Evolutionary conservation across 2,888 invertebrate species (phyloP).

Genomic region (Drosophila falleni): DNA sequence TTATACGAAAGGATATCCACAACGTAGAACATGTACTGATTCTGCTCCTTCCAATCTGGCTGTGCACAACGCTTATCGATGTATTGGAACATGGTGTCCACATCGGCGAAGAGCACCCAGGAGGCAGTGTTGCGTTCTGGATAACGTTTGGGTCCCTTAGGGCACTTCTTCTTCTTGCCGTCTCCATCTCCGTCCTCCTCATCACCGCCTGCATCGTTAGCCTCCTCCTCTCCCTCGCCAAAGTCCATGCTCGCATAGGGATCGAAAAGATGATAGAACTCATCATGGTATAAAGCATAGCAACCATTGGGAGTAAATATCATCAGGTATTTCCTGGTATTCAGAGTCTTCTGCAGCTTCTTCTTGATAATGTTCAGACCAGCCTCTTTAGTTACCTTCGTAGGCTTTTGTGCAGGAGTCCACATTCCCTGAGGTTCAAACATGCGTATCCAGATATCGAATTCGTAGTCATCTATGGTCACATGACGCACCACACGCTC

Average conservation of each 20-base stretch:
- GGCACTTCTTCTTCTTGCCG: conserved; percentile 49
- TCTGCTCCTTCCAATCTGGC: conserved; percentile 74
- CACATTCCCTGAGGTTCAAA: conserved; percentile 86
- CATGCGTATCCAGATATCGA: conserved; percentile 87
- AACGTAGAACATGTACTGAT: conserved; percentile 75
- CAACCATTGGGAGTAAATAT: conserved; percentile 87
- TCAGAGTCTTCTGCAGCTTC: conserved; percentile 75
- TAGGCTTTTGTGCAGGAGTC: conserved; percentile 28
- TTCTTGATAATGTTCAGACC: conserved; percentile 54
- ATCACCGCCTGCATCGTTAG: conserved; percentile 37
- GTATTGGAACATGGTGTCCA: conserved; percentile 76
- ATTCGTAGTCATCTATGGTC: conserved; percentile 88
- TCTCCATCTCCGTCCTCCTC: conserved; percentile 45
- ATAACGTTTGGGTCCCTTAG: conserved; percentile 68
- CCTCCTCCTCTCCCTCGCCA: conserved; percentile 59
- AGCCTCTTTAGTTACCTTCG: conserved; percentile 12
- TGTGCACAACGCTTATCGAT: conserved; percentile 70
- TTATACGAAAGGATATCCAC: conserved; percentile 81
- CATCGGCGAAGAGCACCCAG: conserved; percentile 83
- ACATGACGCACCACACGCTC: conserved; percentile 89
- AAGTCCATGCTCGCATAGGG: conserved; percentile 86
- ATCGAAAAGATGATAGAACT: conserved; percentile 88
- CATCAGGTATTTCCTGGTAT: conserved; percentile 86
- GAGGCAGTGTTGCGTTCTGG: conserved; percentile 84
- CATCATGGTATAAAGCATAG: conserved; percentile 87